phyloP scores from a whole-genome alignment of 2,113 vertebrate genomes.

The Eulemur macaco region DNA sequence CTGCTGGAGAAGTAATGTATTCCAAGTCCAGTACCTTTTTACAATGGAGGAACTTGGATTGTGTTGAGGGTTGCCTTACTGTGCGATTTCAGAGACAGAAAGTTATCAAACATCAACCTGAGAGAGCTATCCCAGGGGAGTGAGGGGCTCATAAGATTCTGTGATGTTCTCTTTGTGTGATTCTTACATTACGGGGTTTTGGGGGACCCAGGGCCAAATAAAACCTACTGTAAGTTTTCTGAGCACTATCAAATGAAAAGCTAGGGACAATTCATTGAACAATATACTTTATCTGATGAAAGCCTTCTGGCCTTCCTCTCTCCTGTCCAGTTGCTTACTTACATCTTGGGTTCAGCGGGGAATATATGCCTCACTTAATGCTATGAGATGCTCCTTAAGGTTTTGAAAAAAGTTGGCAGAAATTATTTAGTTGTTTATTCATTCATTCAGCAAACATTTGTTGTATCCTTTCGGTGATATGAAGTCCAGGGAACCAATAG shows the following conservation, averaged over 20 bases:
- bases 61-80: neutral
- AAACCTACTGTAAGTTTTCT: neutral
- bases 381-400: rapidly evolving
- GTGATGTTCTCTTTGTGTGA: neutral
- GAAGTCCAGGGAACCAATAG: neutral
- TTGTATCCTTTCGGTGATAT: neutral
- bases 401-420: neutral
- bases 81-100: neutral
- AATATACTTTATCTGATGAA: neutral
- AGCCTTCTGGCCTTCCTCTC: neutral
- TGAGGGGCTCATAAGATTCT: neutral
- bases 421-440: neutral
- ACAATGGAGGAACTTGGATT: neutral
- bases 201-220: neutral
- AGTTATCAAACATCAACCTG: neutral
- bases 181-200: neutral
- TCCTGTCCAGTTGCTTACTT: neutral
- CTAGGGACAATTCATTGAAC: neutral
- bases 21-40: neutral
- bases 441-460: slow-evolving; percentile 12
- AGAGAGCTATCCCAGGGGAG: neutral
- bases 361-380: neutral
- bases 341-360: neutral
- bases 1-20: neutral
- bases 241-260: neutral